phyloP scores from a whole-genome alignment of 2,113 vertebrate species.

The Myodes glareolus region DNA sequence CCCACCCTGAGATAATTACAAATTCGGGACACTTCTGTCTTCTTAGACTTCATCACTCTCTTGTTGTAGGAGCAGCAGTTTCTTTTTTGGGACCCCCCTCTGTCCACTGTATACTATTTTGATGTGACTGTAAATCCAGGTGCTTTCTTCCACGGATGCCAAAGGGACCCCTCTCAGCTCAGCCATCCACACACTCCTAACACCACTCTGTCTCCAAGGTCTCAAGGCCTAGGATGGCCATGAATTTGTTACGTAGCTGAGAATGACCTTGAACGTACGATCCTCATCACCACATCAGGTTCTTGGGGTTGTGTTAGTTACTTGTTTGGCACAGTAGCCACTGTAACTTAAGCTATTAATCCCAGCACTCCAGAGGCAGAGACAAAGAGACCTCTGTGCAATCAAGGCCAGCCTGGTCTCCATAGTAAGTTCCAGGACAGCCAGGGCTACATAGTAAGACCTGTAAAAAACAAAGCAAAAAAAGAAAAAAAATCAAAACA shows the following conservation, averaged over 20 bases:
- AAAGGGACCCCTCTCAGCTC: background rate
- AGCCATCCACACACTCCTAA: background rate
- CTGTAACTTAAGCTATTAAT: background rate
- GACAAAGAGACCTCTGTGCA: background rate
- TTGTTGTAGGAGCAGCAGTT: background rate
- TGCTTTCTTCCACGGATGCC: background rate
- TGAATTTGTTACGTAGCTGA: background rate
- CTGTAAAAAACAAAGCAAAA: background rate
- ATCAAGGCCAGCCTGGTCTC: background rate
- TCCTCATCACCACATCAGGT: background rate
- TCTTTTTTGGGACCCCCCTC: background rate
- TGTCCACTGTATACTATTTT: background rate
- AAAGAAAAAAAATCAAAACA: background rate
- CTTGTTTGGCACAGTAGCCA: background rate
- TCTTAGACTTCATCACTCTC: background rate
- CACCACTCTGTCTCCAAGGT: background rate
- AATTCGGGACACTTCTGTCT: background rate
- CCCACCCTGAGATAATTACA: background rate
- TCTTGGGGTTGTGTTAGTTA: background rate
- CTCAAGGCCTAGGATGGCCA: background rate
- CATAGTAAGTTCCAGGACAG: background rate
- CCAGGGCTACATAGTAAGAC: background rate
- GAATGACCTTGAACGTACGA: background rate
- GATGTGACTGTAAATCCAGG: background rate
- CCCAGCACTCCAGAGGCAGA: background rate